These are phyloP conservation scores for Magallana gigas DNA, from an alignment of 1,140 invertebrate species.

Conservation along the genomic window DNA sequence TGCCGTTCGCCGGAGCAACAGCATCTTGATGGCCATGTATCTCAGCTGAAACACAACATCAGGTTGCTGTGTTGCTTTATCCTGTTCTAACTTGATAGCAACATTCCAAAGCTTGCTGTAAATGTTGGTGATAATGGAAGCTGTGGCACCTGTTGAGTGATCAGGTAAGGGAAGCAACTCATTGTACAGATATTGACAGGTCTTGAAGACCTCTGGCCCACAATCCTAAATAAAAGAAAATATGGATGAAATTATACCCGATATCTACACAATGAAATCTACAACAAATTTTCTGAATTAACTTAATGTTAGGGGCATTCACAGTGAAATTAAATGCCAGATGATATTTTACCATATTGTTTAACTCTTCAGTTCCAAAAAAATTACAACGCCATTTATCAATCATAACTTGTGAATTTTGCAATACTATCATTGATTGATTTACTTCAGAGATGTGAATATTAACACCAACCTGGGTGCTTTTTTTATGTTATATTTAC, in stretches of 20 bases:
- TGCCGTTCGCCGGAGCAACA: constrained; percentile 32
- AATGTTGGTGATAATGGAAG: constrained; percentile 48
- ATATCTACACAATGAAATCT: no score
- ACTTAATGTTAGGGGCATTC: no score
- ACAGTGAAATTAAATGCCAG: no score
- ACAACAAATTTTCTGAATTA: no score
- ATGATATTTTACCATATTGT: no score
- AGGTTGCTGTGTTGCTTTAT: not conserved
- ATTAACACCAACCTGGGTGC: no score
- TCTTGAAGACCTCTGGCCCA: not conserved
- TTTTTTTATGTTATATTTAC: not conserved
- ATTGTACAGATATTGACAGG: constrained; percentile 40
- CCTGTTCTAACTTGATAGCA: constrained; percentile 50
- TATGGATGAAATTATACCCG: no score
- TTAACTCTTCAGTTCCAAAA: no score
- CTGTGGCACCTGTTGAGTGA: constrained; percentile 2
- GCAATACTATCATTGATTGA: no score
- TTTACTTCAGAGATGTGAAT: no score
- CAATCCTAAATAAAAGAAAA: not conserved
- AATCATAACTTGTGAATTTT: no score
- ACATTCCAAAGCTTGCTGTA: constrained; percentile 54
- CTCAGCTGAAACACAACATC: constrained; percentile 43
- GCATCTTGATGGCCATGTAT: constrained; percentile 49
- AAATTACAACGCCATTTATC: no score
- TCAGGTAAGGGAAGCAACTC: constrained; percentile 33